Base-by-base conservation (phyloP, 2,113 vertebrate genomes). In the Todiramphus chloris region DNA sequence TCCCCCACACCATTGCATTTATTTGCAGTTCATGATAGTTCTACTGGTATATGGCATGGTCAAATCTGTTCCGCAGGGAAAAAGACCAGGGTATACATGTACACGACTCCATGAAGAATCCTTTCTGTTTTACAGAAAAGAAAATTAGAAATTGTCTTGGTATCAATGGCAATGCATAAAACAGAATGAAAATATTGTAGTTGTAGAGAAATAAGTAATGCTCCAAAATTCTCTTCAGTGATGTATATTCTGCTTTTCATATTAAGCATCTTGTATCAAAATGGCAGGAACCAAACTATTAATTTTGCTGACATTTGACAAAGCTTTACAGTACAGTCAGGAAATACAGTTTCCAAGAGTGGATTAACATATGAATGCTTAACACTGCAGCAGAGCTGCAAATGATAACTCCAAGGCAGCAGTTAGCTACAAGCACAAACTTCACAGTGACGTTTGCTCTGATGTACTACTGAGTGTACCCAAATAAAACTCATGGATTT, bases 241-340 rank as follows among this genome's bases (percentile, higher is more conserved):
- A 27, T 63, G 46, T 20, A 56, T 86, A 56, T 78, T 87, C 66
- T 68, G 24, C 56, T 95, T 89, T 92, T 92, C 60, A 60, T 74
- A 39, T 67, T 72, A 83, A 87, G 67, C 53, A 74, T 86, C 60
- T 93, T 83, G 31, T 51, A 88, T 67, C 63, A 75, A 96, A 90
- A 78, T 90, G 83, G 73, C 48, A 93, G 79, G 87, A 90, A 44
- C 30, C 44, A 89, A 92, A 69, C 66, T 93, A 89, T 78, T 92
- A 95, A 93, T 96, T 96, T 96, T 94, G 53, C 73, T 90, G 64
- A 92, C 43, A 58, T 78, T 89, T 92, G 64, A 75, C 81, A 53
- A 93, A 90, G 27, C 33, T 37, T 51, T 84, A n/a, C 51, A 35
- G 55, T 59, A 83, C 31, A 76, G 53, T 56, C 55, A 89, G 82